Conservation (phyloP, 2,888 invertebrate species). For the Pollenia angustigena region DNA sequence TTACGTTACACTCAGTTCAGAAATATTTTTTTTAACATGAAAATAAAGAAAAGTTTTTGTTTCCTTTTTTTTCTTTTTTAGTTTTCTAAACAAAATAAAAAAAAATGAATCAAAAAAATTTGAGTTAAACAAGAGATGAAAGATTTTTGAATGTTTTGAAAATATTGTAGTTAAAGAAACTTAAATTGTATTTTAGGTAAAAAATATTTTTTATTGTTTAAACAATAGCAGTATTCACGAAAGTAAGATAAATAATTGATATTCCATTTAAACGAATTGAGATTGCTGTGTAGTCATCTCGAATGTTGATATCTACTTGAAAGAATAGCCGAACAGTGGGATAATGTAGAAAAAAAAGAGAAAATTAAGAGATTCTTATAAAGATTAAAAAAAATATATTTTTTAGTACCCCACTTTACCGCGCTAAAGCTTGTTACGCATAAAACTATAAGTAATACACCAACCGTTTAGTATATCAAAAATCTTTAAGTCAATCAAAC, state of each 20-base stretch:
- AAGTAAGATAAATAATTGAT: background rate
- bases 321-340: no score
- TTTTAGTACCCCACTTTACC: no score
- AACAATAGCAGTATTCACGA: background rate
- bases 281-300: background rate
- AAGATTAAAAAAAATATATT: no score
- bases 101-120: background rate
- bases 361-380: no score
- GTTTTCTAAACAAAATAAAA: slow-evolving; percentile 4
- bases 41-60: slow-evolving; percentile 14
- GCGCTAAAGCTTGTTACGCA: no score
- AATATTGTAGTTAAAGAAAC: slow-evolving; percentile 8
- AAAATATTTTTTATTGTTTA: background rate
- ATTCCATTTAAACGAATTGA: background rate
- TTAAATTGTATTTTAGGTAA: slow-evolving; percentile 5
- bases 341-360: no score
- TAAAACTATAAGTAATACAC: no score
- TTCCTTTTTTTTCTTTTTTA: background rate
- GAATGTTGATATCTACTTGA: no score
- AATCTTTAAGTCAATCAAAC: no score
- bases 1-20: slow-evolving; percentile 30
- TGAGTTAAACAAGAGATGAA: slow-evolving; percentile 37
- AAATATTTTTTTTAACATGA: background rate
- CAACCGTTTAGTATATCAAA: no score
- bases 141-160: slow-evolving; percentile 14